A percentile compares a stretch with the other conserved stretches of the same genome.
Conservation (phyloP, 2,797 vertebrate species). For the Phrynocephalus vlangalii region DNA sequence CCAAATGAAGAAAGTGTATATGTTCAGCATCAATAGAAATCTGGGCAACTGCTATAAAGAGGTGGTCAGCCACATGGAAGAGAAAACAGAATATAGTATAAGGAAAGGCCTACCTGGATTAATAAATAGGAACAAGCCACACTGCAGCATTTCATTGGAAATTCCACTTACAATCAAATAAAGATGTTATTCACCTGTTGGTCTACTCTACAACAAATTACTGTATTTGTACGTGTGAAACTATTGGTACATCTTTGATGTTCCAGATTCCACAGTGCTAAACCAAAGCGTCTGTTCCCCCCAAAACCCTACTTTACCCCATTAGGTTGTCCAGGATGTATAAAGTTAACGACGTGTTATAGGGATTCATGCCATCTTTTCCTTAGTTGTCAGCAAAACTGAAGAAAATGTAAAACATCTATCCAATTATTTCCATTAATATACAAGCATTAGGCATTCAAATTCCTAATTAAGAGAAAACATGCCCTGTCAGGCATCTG, state of each 20-base stretch:
- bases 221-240: background rate
- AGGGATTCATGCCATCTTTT: constrained; percentile 76
- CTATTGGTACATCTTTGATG: background rate
- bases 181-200: background rate
- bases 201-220: constrained; percentile 39
- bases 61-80: background rate
- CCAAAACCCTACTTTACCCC: constrained; percentile 59
- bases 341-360: constrained; percentile 73
- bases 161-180: background rate
- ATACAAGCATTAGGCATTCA: constrained; percentile 88
- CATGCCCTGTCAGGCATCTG: constrained; percentile 87
- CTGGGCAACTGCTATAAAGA: too few relatives aligned
- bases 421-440: constrained; percentile 92
- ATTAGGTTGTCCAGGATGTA: constrained; percentile 73
- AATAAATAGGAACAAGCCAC: background rate
- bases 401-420: constrained; percentile 84
- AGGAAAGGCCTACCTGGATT: background rate
- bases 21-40: background rate
- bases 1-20: background rate
- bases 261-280: constrained; percentile 44
- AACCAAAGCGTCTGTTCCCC: constrained; percentile 25
- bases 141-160: background rate
- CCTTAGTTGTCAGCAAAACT: constrained; percentile 78
- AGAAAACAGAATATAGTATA: background rate
- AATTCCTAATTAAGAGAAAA: constrained; percentile 94